A percentile compares a stretch with the other conserved stretches of the same genome.
Evolutionary conservation across 2,797 vertebrate genomes (phyloP).

Genomic region (Sciaenops ocellatus): DNA sequence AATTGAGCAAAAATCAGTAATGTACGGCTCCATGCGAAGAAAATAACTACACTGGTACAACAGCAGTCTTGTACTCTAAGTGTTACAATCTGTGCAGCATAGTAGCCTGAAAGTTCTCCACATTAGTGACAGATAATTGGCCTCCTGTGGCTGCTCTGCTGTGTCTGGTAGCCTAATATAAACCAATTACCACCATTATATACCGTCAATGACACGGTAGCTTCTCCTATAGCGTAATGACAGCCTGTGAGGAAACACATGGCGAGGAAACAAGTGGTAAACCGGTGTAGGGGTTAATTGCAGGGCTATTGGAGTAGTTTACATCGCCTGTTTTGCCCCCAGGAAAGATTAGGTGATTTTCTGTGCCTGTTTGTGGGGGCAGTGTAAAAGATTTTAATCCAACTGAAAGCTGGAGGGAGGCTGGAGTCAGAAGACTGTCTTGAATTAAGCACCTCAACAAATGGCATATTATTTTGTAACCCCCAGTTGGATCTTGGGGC

Average conservation of each 20-base stretch:
- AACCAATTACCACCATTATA: constrained; percentile 72
- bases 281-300: constrained; percentile 61
- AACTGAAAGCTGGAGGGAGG: constrained; percentile 41
- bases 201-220: constrained; percentile 60
- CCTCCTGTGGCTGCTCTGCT: constrained; percentile 65
- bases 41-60: constrained; percentile 9
- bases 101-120: constrained; percentile 50
- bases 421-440: constrained; percentile 55
- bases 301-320: constrained; percentile 61
- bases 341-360: constrained; percentile 66
- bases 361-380: constrained; percentile 62
- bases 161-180: constrained; percentile 64
- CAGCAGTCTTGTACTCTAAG: constrained; percentile 38
- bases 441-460: constrained; percentile 27
- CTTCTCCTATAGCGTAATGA: constrained; percentile 66
- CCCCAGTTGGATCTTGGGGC: background rate
- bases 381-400: constrained; percentile 71
- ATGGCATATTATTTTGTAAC: constrained; percentile 2
- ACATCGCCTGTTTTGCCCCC: constrained; percentile 56
- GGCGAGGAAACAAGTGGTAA: constrained; percentile 54
- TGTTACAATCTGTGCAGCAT: constrained; percentile 51
- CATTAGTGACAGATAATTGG: constrained; percentile 66
- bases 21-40: background rate
- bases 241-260: constrained; percentile 62
- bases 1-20: constrained; percentile 5